These are phyloP conservation scores for Anastrepha ludens DNA, from an alignment of 1,140 invertebrate genomes.

Conservation along the genomic window DNA sequence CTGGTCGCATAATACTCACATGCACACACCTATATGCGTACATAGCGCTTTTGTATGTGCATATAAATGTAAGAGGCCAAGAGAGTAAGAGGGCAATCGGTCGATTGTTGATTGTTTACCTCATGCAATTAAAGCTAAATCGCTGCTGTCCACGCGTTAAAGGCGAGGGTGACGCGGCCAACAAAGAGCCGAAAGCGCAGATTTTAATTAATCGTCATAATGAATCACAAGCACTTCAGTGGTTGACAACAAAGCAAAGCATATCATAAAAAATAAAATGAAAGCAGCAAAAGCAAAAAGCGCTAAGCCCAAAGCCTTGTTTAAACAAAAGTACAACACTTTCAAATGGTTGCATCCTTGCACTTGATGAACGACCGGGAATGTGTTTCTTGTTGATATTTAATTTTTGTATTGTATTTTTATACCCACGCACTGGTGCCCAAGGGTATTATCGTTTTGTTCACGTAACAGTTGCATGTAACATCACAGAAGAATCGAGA, in stretches of 20 bases:
- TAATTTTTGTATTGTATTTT: too few species aligned
- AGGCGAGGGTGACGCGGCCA: not conserved
- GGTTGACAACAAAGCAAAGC: not conserved
- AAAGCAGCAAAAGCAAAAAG: not conserved
- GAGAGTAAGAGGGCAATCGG: not conserved
- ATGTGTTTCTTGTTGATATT: too few species aligned
- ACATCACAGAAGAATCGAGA: too few species aligned
- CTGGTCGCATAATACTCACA: not conserved
- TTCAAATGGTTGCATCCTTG: too few species aligned
- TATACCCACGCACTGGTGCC: too few species aligned
- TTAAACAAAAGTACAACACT: too few species aligned
- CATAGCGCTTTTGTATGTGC: too few species aligned
- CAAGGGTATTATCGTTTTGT: too few species aligned
- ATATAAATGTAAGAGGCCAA: not conserved
- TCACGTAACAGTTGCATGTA: too few species aligned
- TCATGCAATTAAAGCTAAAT: not conserved
- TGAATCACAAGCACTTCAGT: not conserved
- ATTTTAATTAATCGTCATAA: constrained; percentile 12
- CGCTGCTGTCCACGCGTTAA: not conserved
- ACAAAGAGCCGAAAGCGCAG: not conserved
- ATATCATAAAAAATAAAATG: not conserved
- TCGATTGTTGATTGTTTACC: not conserved
- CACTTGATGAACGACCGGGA: too few species aligned
- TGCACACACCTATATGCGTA: not conserved
- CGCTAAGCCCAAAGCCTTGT: too few species aligned